Percentiles rank a stretch among this genome's conserved stretches.
Conservation (phyloP, 2,113 vertebrate genomes). For the Pomatostomus ruficeps region DNA sequence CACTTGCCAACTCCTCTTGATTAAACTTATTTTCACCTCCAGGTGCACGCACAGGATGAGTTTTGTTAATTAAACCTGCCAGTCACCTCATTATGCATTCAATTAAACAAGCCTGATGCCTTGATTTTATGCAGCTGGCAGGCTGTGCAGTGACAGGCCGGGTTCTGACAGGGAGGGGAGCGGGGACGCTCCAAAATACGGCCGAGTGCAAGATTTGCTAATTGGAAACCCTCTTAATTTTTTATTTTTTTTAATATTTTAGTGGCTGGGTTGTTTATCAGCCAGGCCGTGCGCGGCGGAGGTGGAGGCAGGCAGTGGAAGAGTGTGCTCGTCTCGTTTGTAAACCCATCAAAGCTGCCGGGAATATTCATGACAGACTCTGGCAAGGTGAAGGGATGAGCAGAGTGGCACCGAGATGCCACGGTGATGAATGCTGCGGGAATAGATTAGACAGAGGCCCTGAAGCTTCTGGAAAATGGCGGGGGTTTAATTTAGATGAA, state of each 20-base stretch:
- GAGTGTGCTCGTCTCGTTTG: neutral
- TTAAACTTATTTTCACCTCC: conserved; percentile 68
- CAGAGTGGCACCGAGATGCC: conserved; percentile 47
- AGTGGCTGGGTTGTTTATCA: neutral
- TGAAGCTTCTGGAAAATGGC: neutral
- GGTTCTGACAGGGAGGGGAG: neutral
- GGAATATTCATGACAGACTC: conserved; percentile 50
- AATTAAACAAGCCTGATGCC: conserved; percentile 32
- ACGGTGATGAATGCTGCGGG: conserved; percentile 34
- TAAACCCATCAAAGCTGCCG: neutral
- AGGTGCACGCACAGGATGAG: conserved; percentile 51
- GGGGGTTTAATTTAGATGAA: conserved; percentile 51
- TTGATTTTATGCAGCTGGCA: conserved; percentile 49
- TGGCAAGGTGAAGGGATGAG: conserved; percentile 45
- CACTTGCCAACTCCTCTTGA: conserved; percentile 60
- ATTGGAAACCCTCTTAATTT: neutral
- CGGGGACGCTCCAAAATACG: neutral
- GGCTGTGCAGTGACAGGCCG: conserved; percentile 21
- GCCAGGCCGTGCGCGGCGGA: neutral
- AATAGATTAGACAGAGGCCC: conserved; percentile 43
- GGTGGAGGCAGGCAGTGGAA: neutral
- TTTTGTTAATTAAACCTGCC: conserved; percentile 71
- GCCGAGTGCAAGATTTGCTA: conserved; percentile 1
- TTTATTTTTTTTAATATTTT: too few relatives aligned
- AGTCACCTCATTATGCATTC: conserved; percentile 62